Base-by-base conservation (phyloP, 1,140 invertebrate species). In the Kradibia gibbosae region DNA sequence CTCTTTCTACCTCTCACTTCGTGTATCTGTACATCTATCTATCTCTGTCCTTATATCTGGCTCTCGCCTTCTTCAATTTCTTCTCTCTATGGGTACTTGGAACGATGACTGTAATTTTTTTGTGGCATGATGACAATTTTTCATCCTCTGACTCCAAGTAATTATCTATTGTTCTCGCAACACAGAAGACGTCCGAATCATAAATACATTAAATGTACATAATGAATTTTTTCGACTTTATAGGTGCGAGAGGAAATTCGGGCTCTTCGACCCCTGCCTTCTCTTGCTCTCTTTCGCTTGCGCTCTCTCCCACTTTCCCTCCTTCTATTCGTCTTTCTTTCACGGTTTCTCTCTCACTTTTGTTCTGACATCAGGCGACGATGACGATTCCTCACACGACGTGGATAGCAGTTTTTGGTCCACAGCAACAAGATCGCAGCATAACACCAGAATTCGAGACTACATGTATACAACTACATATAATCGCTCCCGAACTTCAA, bases 101-200 rank as follows among this genome's bases (percentile, higher is more conserved):
- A 60, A 55, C 78, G 78, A 79, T 72, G 67, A 53, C 78, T 67
- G 53, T 79, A 60, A n/a, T 0, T 71, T 20, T 36, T 70, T 72
- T 71, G 34, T 20, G 25, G 45, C 78, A 79, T 79, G 62, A 71
- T 78, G 45, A 73, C 28, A 31, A 50, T 53, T 28, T 31, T 53
- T 34, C 11, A 42, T 20, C 3, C 22, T 48, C 22, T 20, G 2
- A n/a, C 7, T 42, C 34, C 42, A 20, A 13, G 39, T 15, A 36
- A 45, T 39, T n/a, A 17, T 13, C 25, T 13, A 50, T 45, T 72
- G 22, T 65, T 36, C 36, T 8, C n/a, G n/a, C n/a, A n/a, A 65
- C 3, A 36, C 4, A 36, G 0, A 31, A 3, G 31, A 36, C 57
- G 17, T 65, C 36, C 60, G 8, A 65, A 65, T 65, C 31, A 3